Evolutionary conservation across 2,888 invertebrate genomes (phyloP), one percentile per base, ranked within the genome.

Genomic region (Drosophila meridionalis): DNA sequence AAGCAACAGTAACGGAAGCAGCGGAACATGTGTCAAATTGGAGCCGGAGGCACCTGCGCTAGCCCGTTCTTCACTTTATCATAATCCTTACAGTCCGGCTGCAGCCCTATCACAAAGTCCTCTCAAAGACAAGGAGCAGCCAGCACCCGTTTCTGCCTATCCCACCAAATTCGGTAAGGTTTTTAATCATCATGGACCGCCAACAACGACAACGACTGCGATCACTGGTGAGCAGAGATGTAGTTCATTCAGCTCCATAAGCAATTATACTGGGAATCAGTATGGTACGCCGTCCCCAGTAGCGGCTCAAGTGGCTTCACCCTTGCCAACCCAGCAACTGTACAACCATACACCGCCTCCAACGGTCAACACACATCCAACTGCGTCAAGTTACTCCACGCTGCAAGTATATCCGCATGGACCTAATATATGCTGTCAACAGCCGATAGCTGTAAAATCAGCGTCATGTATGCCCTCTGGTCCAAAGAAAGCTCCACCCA

Each of bases 81-180:
- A 87, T 50, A 91, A 92, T 80, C 91, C 92, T 2, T 92, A 91
- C 57, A 90, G 83, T 69, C 72, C 85, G 34, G 38, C 82, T 20
- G 32, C 79, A 60, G 65, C 57, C 4, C 4, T 64, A 40, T n/a
- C 56, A 30, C 5, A 28, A 28, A 8, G 47, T 4, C 9, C n/a
- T n/a, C 5, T 75, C 8, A 38, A 70, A 38, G 58, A 56, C 14
- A 71, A 56, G 40, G 62, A 77, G n/a, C 52, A 47, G 42, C 4
- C 48, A 40, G 38, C 38, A 11, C 12, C 38, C 3, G 42, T 42
- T 7, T 14, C 12, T 4, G 82, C 77, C 50, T 91, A 91, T 78
- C 83, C 82, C 60, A 88, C 83, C 14, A 91, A 92, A 76, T 90
- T 89, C 56, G 82, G 86, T 34, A 91, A 91, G 63, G 57, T 89